Evolutionary conservation across 2,113 vertebrate genomes (phyloP).

Genomic region (Ibidorhyncha struthersii): DNA sequence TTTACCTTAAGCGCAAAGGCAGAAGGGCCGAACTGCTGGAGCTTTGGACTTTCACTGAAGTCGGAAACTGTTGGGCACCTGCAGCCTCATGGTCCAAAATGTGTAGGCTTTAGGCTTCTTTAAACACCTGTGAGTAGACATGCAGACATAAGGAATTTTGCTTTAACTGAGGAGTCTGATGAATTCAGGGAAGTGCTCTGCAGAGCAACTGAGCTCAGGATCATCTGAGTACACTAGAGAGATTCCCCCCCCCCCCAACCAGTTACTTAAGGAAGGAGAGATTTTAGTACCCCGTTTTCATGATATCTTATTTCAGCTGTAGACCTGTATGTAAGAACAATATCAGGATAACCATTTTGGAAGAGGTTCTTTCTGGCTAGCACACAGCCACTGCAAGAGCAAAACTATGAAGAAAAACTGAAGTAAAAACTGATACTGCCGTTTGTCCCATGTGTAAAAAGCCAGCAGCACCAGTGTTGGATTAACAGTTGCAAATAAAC

Average conservation of each 20-base stretch:
- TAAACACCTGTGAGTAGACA: not conserved
- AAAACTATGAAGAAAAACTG: not conserved
- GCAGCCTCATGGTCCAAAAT: not conserved
- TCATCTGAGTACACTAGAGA: not conserved
- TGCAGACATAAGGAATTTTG: not conserved
- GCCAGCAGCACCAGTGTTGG: not conserved
- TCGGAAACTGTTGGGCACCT: not conserved
- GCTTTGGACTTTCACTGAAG: not conserved
- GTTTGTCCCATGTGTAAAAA: not conserved
- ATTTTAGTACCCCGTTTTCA: not conserved
- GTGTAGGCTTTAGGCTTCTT: not conserved
- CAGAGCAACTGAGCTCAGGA: not conserved
- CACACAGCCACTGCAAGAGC: not conserved
- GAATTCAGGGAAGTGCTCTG: not conserved
- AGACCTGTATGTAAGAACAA: not conserved
- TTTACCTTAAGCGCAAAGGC: not conserved
- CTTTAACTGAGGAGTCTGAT: not conserved
- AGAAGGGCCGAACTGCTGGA: not conserved
- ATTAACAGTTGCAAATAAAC: conserved; percentile 4
- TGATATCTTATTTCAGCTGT: not conserved
- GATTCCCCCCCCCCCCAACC: too few relatives aligned
- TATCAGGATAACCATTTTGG: not conserved
- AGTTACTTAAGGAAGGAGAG: not conserved
- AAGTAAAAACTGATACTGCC: not conserved
- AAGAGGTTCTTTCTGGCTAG: not conserved